Evolutionary conservation across 2,888 invertebrate genomes (phyloP), one percentile per base, ranked within the genome.

Genomic region (Aleiodes testaceus): DNA sequence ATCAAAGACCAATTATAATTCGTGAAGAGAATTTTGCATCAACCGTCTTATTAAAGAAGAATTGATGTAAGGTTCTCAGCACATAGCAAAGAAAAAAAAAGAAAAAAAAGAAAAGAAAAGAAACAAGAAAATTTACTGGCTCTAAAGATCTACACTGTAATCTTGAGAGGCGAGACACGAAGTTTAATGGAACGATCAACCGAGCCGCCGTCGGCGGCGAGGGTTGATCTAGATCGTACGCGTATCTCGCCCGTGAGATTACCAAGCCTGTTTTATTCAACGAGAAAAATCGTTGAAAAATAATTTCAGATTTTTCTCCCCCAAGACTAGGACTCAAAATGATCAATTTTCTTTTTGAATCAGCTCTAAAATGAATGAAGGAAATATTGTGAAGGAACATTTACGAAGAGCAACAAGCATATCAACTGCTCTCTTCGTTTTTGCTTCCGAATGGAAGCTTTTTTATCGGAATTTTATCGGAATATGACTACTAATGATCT

Each of bases 121-220:
- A 22, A 22, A 22, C 2, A 18, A 36, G 26, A 50, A 50, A 16
- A 16, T 52, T 12, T 26, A 16, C 5, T 3, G 30, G 36, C 52
- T 66, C 52, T 66, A 18, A 52, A 52, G 42, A 66, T 66, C 52
- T 66, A 52, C 66, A 50, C n/a, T 18, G 66, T 66, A 66, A 66
- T 55, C 55, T 55, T 22, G 55, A 55, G 30, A 14, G 55, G 55
- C 30, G 55, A 55, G 55, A 55, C 26, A 55, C 55, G 30, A 53
- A 53, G 26, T 22, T 26, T 53, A 53, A 53, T 53, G 6, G 26
- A 14, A 9, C 50, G 50, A 50, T 50, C 50, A 50, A 50, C 50
- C 18, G 50, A 50, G 50, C 50, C 50, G 22, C 22, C 50, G 50
- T 18, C 18, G 50, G 50, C 22, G 22, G 50, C 18, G 50, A 50